Evolutionary conservation across 2,888 invertebrate genomes (phyloP).

Genomic region (Stramonita haemastoma): DNA sequence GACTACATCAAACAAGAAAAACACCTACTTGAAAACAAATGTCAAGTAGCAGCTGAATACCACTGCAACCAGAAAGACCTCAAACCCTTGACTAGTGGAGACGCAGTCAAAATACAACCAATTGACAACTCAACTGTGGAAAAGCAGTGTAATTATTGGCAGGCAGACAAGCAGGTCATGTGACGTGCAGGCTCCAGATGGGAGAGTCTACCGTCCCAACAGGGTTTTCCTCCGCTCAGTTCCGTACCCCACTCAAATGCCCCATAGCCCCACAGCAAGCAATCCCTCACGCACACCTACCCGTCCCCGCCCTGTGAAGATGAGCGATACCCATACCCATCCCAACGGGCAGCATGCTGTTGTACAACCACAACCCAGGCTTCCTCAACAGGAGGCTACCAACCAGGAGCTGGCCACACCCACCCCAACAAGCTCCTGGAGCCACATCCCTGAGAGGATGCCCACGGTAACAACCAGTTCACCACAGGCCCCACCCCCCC

Average conservation of each 20-base stretch:
- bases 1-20: too few species aligned
- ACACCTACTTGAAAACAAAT: too few species aligned
- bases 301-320: too few species aligned
- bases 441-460: too few species aligned
- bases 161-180: not conserved
- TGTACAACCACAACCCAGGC: too few species aligned
- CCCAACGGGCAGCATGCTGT: too few species aligned
- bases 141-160: not conserved
- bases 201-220: not conserved
- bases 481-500: not conserved
- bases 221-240: constrained; percentile 7
- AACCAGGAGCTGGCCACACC: not conserved
- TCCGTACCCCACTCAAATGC: not conserved
- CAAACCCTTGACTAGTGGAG: not conserved
- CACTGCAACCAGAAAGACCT: constrained; percentile 8
- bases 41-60: not conserved
- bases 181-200: not conserved
- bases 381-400: not conserved
- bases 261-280: not conserved
- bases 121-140: constrained; percentile 11
- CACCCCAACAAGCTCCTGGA: not conserved
- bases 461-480: not conserved
- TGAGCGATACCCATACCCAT: too few species aligned
- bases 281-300: not conserved
- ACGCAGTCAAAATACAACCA: not conserved